phyloP scores from a whole-genome alignment of 2,888 invertebrate species.

The Lamellibrachia columna region DNA sequence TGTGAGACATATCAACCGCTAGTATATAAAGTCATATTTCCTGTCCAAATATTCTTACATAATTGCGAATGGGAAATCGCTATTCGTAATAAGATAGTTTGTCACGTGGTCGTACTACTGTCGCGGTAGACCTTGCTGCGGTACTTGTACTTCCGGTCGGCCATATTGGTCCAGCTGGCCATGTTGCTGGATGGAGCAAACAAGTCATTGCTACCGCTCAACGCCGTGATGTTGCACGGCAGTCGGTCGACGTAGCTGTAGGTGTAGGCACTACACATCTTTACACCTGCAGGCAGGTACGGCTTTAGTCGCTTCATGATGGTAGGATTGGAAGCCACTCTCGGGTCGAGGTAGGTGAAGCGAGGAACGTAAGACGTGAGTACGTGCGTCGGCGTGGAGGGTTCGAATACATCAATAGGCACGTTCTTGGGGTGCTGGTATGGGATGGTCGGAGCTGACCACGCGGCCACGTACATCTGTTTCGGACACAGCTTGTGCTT shows the following conservation, averaged over 20 bases:
- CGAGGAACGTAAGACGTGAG: not conserved
- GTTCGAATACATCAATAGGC: not conserved
- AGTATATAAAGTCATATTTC: no score
- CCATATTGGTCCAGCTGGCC: not conserved
- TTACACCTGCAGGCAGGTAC: not conserved
- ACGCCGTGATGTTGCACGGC: not conserved
- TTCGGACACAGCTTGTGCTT: not conserved
- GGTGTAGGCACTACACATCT: not conserved
- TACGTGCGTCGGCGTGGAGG: not conserved
- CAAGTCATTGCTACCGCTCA: slow-evolving; percentile 10
- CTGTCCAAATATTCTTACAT: no score
- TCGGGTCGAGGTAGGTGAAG: not conserved
- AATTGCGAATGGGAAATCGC: no score
- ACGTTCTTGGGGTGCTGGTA: not conserved
- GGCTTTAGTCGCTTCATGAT: not conserved
- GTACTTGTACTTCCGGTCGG: slow-evolving; percentile 6
- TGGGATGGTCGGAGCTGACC: not conserved
- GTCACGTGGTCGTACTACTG: no score
- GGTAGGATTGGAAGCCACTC: not conserved
- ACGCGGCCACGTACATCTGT: not conserved
- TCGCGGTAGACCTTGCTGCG: not conserved
- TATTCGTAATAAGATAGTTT: no score
- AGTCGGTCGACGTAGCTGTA: not conserved
- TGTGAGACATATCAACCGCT: no score
- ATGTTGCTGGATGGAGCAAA: not conserved